Conservation (phyloP, 2,113 vertebrate genomes). For the Megaceryle maxima region DNA sequence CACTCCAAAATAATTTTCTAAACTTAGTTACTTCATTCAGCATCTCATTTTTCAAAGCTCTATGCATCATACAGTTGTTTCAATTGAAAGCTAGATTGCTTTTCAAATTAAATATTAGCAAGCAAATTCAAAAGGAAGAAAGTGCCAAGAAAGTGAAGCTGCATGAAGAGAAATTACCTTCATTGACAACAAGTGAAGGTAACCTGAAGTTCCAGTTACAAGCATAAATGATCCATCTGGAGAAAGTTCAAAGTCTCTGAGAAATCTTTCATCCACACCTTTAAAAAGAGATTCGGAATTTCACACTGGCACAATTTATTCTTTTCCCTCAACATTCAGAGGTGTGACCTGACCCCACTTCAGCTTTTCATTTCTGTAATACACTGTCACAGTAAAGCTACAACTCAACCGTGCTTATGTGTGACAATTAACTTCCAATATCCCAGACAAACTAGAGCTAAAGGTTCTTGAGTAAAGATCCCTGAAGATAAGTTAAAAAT, state of each 20-base stretch:
- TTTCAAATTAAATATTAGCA: background rate
- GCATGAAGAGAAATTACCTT: constrained; percentile 76
- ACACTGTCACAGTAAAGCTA: background rate
- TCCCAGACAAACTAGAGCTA: background rate
- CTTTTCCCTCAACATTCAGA: background rate
- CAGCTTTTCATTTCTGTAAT: background rate
- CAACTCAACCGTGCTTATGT: background rate
- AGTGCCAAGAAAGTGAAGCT: background rate
- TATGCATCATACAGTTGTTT: background rate
- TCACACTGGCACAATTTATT: background rate
- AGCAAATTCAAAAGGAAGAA: background rate
- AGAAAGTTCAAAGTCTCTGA: constrained; percentile 88
- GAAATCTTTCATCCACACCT: constrained; percentile 87
- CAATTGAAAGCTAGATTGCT: background rate
- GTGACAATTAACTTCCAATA: background rate
- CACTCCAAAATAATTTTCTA: background rate
- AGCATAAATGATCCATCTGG: constrained; percentile 88
- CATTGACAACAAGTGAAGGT: constrained; percentile 88
- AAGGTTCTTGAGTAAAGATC: background rate
- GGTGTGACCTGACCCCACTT: background rate
- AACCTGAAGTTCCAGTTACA: constrained; percentile 87
- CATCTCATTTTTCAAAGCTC: background rate
- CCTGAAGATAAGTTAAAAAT: background rate
- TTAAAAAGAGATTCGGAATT: constrained; percentile 15
- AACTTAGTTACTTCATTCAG: background rate